Evolutionary conservation across 2,797 vertebrate genomes (phyloP).

Genomic region (Spatula clypeata): DNA sequence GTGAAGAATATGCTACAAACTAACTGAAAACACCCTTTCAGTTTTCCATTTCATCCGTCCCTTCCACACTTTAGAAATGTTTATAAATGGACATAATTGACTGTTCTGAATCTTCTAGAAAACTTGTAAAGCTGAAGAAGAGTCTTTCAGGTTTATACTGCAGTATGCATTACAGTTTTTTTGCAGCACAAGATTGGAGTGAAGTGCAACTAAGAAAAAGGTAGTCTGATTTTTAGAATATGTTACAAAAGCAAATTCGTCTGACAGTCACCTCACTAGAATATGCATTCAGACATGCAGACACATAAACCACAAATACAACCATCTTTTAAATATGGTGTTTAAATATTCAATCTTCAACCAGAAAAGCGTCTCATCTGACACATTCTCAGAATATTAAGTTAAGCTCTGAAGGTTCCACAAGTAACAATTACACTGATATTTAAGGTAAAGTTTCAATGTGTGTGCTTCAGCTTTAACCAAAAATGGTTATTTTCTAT

Average conservation of each 20-base stretch:
- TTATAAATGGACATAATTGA: not conserved
- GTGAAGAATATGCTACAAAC: not conserved
- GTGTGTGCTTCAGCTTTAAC: not conserved
- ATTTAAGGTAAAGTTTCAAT: not conserved
- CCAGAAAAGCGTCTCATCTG: not conserved
- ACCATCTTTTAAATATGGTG: not conserved
- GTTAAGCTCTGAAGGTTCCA: not conserved
- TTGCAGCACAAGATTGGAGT: not conserved
- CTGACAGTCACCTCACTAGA: fast-evolving
- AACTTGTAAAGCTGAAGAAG: not conserved
- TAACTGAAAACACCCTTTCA: not conserved
- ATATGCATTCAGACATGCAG: not conserved
- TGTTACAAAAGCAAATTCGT: not conserved
- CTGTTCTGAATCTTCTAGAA: not conserved
- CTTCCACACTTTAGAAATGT: not conserved
- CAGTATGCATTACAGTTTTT: not conserved
- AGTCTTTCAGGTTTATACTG: not conserved
- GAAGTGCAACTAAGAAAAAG: not conserved
- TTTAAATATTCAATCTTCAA: not conserved
- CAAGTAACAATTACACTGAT: not conserved
- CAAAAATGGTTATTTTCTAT: not conserved
- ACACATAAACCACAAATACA: not conserved
- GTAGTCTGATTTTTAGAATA: not conserved
- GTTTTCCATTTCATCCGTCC: not conserved
- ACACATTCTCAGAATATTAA: not conserved